A percentile compares a stretch with the other conserved stretches of the same genome.
Evolutionary conservation across 2,797 vertebrate species (phyloP).

Genomic region (Meriones psammophilus): DNA sequence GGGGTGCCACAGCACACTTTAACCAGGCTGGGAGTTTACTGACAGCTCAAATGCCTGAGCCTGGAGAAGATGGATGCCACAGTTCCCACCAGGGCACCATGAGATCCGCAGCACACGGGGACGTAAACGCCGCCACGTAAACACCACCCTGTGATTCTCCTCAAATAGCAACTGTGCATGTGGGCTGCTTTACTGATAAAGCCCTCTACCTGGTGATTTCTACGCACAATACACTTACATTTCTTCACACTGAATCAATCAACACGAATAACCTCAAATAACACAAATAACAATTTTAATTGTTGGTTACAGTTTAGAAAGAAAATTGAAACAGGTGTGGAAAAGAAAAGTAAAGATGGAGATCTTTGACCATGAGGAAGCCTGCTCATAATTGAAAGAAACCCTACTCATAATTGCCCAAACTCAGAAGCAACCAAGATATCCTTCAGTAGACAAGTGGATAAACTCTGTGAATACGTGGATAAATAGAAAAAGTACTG

Average conservation of each 20-base stretch:
- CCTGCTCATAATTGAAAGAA: neutral
- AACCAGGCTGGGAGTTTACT: neutral
- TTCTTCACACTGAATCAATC: neutral
- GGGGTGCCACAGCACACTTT: neutral
- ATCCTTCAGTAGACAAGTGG: neutral
- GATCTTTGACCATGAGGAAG: neutral
- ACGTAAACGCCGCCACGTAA: neutral
- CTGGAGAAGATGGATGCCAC: neutral
- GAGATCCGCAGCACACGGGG: neutral
- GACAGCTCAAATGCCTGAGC: neutral
- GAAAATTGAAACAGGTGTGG: neutral
- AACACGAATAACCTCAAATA: neutral
- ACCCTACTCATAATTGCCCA: neutral
- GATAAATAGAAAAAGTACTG: neutral
- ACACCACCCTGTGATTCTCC: too few relatives aligned
- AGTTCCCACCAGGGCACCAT: neutral
- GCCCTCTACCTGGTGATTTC: neutral
- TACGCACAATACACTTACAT: neutral
- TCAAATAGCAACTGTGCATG: neutral
- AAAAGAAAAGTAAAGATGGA: neutral
- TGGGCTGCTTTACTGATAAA: neutral
- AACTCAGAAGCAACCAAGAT: neutral
- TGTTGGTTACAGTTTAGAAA: neutral
- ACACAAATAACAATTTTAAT: neutral
- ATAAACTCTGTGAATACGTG: neutral